These are phyloP conservation scores for Cheilosia variabilis DNA, from an alignment of 2,888 invertebrate genomes.

Conservation along the genomic window DNA sequence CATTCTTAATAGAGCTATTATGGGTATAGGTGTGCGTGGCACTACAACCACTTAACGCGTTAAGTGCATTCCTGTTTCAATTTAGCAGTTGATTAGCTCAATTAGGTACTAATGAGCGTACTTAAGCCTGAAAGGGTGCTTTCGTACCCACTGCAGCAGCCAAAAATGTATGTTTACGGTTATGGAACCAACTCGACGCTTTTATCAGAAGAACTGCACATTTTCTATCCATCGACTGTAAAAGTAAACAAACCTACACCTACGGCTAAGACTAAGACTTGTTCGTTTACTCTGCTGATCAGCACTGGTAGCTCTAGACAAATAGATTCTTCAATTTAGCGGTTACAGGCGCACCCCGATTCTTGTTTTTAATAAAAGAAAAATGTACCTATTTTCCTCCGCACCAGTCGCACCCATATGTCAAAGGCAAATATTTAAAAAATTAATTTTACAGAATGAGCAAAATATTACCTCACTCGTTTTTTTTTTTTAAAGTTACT, in stretches of 20 bases:
- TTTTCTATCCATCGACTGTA: neutral
- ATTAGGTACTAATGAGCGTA: neutral
- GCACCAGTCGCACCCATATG: constrained; percentile 3
- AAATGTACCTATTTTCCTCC: neutral
- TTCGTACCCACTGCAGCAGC: neutral
- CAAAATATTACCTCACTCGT: neutral
- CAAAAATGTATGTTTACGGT: too few relatives aligned
- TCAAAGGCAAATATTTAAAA: constrained; percentile 5
- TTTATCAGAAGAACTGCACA: too few relatives aligned
- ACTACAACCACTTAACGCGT: neutral
- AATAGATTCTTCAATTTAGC: constrained; percentile 1
- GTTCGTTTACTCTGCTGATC: neutral
- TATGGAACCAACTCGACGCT: too few relatives aligned
- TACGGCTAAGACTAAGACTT: neutral
- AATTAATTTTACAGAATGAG: neutral
- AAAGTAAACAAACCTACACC: neutral
- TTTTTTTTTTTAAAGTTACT: neutral
- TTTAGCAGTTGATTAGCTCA: neutral
- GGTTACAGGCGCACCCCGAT: neutral
- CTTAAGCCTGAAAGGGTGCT: neutral
- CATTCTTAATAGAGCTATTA: neutral
- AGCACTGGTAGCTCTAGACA: neutral
- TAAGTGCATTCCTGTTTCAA: neutral
- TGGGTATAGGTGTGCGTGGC: neutral
- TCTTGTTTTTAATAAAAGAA: neutral